Conservation (phyloP, 2,113 vertebrate genomes). For the Mastomys natalensis region DNA sequence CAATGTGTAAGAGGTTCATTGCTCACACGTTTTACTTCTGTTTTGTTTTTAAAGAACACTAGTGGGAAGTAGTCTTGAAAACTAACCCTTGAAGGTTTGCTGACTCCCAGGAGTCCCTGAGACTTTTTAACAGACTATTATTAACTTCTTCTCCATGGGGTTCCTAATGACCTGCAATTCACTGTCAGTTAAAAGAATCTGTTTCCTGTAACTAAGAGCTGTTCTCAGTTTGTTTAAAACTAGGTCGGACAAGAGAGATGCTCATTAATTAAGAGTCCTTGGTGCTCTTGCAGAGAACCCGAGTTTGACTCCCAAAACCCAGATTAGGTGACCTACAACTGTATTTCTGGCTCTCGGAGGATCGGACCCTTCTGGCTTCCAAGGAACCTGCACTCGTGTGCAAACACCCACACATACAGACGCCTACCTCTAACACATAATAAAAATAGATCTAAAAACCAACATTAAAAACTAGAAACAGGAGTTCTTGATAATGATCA, state of each 20-base stretch:
- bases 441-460: not conserved
- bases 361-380: not conserved
- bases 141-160: constrained; percentile 9
- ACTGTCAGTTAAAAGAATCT: not conserved
- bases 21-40: not conserved
- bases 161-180: not conserved
- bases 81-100: constrained; percentile 31
- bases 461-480: not conserved
- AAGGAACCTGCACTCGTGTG: not conserved
- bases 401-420: not conserved
- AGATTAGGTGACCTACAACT: not conserved
- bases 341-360: not conserved
- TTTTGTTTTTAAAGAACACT: constrained; percentile 49
- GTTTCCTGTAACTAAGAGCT: constrained; percentile 8
- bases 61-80: not conserved
- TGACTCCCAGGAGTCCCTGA: constrained; percentile 7
- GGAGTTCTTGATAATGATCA: not conserved
- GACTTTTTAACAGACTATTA: constrained; percentile 31
- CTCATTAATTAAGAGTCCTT: not conserved
- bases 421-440: not conserved
- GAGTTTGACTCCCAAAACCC: not conserved
- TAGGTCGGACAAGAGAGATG: not conserved
- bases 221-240: constrained; percentile 40
- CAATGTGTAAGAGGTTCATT: not conserved
- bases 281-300: not conserved